Evolutionary conservation across 2,888 invertebrate species (phyloP), one percentile per base, ranked within the genome.

Genomic region (Anthoptus insignis): DNA sequence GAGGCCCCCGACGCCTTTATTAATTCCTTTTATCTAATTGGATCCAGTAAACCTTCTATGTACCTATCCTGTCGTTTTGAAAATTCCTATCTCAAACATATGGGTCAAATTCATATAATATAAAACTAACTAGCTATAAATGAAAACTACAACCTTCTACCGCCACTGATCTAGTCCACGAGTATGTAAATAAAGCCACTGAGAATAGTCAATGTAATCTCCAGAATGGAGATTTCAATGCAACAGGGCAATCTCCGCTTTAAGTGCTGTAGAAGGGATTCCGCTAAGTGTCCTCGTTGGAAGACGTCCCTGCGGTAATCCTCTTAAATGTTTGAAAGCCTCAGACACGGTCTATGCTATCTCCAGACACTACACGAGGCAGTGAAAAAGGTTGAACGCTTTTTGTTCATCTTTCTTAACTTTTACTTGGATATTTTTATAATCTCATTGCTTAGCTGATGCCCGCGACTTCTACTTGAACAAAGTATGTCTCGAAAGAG

Each of bases 261-360:
- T 32, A 42, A 60, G 60, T 47, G 54, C 54, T 47, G 34, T 24
- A 42, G 39, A 27, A 39, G 29, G 53, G 47, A 54, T 53, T 34
- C 34, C 54, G 54, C 54, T 47, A 54, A 61, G 54, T 47, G 61
- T 61, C 54, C 54, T 54, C 52, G 47, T 61, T 3, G 24, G 19
- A 47, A 45, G 60, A 54, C 42, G 53, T 47, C 32, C 24, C 37
- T 19, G 34, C 24, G 13, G 61, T 61, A 61, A 61, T 61, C 60
- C 45, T 53, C 60, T 60, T 60, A 53, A 60, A 60, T 60, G 32
- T 53, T 53, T 60, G 22, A 60, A 53, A 52, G 53, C 42, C 42
- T 53, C 32, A 32, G 60, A 32, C 32, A 42, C 19, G 9, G 42
- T 42, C 42, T 42, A 9, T 19, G 42, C 42, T 16, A 42, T 42